phyloP scores from a whole-genome alignment of 2,888 invertebrate genomes.

The Glyphotaelius pellucidus region DNA sequence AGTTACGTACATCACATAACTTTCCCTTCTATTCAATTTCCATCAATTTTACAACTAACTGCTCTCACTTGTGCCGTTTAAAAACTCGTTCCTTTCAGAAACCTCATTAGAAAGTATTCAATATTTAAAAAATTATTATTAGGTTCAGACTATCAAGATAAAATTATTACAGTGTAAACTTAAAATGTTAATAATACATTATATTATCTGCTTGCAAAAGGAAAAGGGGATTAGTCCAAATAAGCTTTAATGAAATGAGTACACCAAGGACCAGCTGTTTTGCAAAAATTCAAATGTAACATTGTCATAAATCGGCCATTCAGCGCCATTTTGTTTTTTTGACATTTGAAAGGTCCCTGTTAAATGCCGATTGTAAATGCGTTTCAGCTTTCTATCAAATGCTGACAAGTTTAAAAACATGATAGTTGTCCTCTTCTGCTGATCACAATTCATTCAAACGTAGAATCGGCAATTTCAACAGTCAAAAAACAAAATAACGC shows the following conservation, averaged over 20 bases:
- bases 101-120: neutral
- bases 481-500: too few species aligned
- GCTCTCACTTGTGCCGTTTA: neutral
- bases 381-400: too few species aligned
- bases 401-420: too few species aligned
- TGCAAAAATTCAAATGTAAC: too few species aligned
- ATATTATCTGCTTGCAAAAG: neutral
- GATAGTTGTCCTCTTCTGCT: too few species aligned
- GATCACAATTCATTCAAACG: too few species aligned
- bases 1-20: neutral
- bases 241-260: neutral
- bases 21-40: neutral
- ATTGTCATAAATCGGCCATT: too few species aligned
- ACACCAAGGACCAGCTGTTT: neutral
- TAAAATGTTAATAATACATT: slow-evolving; percentile 2
- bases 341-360: too few species aligned
- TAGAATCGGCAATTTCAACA: too few species aligned
- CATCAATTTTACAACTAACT: neutral
- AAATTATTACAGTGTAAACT: neutral
- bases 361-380: too few species aligned
- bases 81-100: neutral
- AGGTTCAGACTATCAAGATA: neutral
- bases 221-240: neutral
- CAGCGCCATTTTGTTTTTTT: too few species aligned
- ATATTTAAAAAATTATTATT: neutral